A percentile compares a stretch with the other conserved stretches of the same genome.
Evolutionary conservation across 1,140 invertebrate species (phyloP).

Genomic region (Bombus cullumanus): DNA sequence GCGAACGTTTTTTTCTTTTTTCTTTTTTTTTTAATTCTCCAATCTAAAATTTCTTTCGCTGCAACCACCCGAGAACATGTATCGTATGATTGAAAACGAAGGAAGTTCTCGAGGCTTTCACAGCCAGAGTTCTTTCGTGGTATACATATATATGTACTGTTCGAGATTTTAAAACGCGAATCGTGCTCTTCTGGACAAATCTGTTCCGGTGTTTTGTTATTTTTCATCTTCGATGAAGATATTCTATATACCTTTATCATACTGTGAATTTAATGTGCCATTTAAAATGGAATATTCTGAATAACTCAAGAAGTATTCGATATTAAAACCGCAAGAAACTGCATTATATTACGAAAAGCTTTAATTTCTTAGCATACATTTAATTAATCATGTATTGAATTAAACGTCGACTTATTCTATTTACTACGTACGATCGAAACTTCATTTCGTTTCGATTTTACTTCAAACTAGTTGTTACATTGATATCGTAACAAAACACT

Average conservation of each 20-base stretch:
- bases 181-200: neutral
- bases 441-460: neutral
- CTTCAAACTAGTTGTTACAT: no score
- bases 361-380: neutral
- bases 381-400: neutral
- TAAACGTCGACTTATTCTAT: neutral
- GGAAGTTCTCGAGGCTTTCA: neutral
- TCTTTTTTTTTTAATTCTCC: slow-evolving; percentile 20
- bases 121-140: neutral
- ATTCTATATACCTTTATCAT: no score
- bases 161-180: neutral
- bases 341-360: neutral
- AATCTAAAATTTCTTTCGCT: slow-evolving; percentile 7
- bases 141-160: neutral
- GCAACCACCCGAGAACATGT: neutral
- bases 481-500: neutral
- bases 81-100: slow-evolving; percentile 17
- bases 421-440: neutral
- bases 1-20: slow-evolving; percentile 16
- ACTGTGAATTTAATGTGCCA: no score
- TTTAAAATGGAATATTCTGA: no score
- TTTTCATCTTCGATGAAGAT: no score
- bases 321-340: neutral
- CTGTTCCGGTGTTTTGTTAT: no score
- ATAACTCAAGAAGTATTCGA: neutral